These are phyloP conservation scores for Rhaphigaster nebulosa DNA, from an alignment of 2,888 invertebrate genomes.

Conservation along the genomic window DNA sequence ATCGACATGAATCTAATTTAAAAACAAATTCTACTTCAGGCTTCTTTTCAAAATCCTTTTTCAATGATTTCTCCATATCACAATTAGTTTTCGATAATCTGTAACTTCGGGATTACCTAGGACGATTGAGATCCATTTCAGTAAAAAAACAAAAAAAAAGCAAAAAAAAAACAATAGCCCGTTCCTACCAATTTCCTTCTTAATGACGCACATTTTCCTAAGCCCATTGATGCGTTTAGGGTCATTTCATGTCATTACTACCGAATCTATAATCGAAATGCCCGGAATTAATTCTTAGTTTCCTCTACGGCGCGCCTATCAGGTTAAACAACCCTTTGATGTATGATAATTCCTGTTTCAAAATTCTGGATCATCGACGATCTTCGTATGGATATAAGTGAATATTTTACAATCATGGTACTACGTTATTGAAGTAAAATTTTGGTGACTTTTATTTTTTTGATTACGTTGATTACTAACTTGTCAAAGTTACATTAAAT, in stretches of 20 bases:
- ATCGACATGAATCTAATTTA: no score
- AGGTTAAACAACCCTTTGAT: neutral
- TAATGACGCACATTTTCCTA: slow-evolving; percentile 25
- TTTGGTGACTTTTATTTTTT: neutral
- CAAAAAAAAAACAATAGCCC: neutral
- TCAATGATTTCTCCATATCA: neutral
- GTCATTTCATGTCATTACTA: slow-evolving; percentile 35
- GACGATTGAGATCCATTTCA: neutral
- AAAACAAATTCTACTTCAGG: no score
- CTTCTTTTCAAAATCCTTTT: neutral
- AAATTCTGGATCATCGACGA: neutral
- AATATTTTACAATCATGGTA: neutral
- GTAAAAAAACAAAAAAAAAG: neutral
- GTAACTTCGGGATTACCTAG: neutral
- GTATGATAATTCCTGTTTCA: neutral
- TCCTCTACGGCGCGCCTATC: neutral
- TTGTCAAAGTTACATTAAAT: no score
- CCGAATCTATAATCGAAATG: neutral
- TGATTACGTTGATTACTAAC: no score
- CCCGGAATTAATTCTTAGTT: slow-evolving; percentile 3
- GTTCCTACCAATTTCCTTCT: neutral
- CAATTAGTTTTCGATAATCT: neutral
- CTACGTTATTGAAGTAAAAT: neutral
- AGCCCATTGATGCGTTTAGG: slow-evolving; percentile 2
- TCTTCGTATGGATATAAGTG: neutral